phyloP scores from a whole-genome alignment of 2,888 invertebrate species.

The Cheilosia pagana region DNA sequence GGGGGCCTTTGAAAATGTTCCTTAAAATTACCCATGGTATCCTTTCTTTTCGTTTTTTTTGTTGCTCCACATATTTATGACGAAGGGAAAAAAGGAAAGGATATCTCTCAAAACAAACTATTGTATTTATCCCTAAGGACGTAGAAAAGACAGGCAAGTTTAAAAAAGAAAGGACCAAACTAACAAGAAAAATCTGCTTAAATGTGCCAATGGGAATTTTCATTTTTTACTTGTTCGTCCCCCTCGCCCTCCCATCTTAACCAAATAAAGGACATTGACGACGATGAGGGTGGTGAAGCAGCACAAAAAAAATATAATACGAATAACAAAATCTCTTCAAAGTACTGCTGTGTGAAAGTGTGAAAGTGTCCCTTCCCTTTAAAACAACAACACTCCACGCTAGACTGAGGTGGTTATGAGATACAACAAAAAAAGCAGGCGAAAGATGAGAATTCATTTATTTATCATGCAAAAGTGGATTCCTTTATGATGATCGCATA shows the following conservation, averaged over 20 bases:
- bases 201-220: slow-evolving; percentile 72
- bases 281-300: slow-evolving; percentile 22
- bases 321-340: slow-evolving; percentile 60
- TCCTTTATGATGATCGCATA: slow-evolving; percentile 60
- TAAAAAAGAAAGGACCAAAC: slow-evolving; percentile 38
- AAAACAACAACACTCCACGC: neutral
- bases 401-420: neutral
- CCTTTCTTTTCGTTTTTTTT: slow-evolving; percentile 8
- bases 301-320: slow-evolving; percentile 19
- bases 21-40: slow-evolving; percentile 58
- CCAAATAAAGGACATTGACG: slow-evolving; percentile 57
- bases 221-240: neutral
- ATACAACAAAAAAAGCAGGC: neutral
- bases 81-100: slow-evolving; percentile 43
- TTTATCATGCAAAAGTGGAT: slow-evolving; percentile 41
- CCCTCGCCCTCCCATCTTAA: slow-evolving; percentile 11
- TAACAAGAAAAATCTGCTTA: slow-evolving; percentile 72
- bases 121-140: slow-evolving; percentile 54
- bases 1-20: slow-evolving; percentile 45
- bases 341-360: slow-evolving; percentile 54
- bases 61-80: slow-evolving; percentile 58
- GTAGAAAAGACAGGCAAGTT: slow-evolving; percentile 26
- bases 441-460: slow-evolving; percentile 27
- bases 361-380: slow-evolving; percentile 55
- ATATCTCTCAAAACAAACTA: slow-evolving; percentile 65